These are phyloP conservation scores for Hetaerina titia DNA, from an alignment of 2,888 invertebrate species.

Conservation along the genomic window DNA sequence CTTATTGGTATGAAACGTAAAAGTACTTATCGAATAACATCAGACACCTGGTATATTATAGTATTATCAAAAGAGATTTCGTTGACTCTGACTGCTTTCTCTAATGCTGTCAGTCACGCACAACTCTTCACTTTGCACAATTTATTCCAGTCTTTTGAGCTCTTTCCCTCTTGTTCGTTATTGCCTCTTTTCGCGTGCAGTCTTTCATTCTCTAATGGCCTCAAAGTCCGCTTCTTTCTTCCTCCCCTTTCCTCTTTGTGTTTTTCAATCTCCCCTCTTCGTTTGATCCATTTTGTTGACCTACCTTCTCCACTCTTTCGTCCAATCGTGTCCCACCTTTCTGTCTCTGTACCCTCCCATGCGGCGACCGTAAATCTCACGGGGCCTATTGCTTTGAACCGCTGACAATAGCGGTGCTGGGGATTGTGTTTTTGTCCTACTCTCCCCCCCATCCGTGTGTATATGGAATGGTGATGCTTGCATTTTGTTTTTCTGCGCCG, in stretches of 20 bases:
- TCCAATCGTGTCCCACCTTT: not conserved
- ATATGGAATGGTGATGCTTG: constrained; percentile 32
- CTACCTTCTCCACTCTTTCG: not conserved
- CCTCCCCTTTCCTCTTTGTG: not conserved
- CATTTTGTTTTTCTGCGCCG: not conserved
- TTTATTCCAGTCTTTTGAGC: not conserved
- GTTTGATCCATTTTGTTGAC: not conserved
- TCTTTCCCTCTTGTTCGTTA: not conserved
- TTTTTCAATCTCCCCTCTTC: not conserved
- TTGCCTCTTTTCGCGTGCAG: not conserved
- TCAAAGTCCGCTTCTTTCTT: not conserved
- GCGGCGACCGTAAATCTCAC: constrained; percentile 18
- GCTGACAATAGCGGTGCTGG: constrained; percentile 40
- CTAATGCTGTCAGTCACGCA: too few relatives aligned
- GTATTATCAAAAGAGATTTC: too few relatives aligned
- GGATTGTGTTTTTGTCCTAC: constrained; percentile 30
- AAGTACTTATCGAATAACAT: too few relatives aligned
- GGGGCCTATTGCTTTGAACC: constrained; percentile 59
- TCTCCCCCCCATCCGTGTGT: constrained; percentile 17
- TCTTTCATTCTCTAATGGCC: not conserved
- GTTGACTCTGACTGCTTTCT: too few relatives aligned
- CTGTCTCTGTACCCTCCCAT: not conserved
- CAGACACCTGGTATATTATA: too few relatives aligned
- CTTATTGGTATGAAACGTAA: too few relatives aligned
- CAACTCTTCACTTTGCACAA: constrained; percentile 13